Percentiles rank a stretch among this genome's conserved stretches.
phyloP scores from a whole-genome alignment of 2,888 invertebrate genomes.

The Patella pellucida region DNA sequence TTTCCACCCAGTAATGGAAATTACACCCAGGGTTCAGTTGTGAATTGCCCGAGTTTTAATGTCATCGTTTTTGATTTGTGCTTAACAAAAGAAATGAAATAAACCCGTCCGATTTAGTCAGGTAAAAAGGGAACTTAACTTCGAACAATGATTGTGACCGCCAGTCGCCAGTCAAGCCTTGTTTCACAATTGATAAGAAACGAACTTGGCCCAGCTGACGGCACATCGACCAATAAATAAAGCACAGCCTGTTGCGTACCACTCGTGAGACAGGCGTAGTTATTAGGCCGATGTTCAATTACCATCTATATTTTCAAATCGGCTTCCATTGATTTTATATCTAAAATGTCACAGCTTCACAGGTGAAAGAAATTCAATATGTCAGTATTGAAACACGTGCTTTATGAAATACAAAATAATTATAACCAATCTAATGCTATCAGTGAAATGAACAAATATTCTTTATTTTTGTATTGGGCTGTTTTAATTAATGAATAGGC shows the following conservation, averaged over 20 bases:
- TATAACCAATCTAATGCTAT: no score
- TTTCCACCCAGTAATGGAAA: background rate
- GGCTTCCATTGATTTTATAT: background rate
- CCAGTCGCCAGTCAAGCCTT: background rate
- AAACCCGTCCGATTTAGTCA: no score
- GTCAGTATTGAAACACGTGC: background rate
- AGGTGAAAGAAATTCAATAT: background rate
- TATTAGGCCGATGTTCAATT: constrained; percentile 4
- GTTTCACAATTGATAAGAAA: constrained; percentile 11
- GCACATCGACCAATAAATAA: background rate
- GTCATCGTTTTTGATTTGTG: no score
- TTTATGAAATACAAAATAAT: no score
- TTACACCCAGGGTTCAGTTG: background rate
- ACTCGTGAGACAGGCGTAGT: background rate
- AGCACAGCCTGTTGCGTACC: constrained; percentile 2
- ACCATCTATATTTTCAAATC: background rate
- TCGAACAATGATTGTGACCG: background rate
- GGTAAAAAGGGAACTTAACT: no score
- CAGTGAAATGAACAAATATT: no score
- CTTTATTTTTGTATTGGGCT: no score
- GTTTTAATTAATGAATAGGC: no score
- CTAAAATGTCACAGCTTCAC: background rate
- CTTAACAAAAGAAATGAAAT: no score
- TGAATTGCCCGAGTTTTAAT: no score
- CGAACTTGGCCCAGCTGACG: constrained; percentile 4